phyloP scores from a whole-genome alignment of 30 jellyfish, hydroid and myxozoan species.

The Mastigias papua region DNA sequence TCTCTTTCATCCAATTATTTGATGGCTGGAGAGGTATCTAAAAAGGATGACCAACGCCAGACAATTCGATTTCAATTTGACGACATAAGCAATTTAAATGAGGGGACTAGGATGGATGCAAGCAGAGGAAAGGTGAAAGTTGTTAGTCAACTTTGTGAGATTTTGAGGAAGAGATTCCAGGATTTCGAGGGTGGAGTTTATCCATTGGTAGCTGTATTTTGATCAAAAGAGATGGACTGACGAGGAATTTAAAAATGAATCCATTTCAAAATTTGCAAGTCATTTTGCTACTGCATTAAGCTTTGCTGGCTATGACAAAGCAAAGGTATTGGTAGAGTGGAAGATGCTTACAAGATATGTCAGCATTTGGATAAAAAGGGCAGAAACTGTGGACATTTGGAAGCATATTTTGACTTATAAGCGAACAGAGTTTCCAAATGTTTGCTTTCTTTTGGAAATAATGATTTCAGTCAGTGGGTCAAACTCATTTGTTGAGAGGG shows the following conservation, averaged over 20 bases:
- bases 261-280: constrained; percentile 7
- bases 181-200: constrained; percentile 1
- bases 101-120: constrained; percentile 3
- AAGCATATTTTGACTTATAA: background rate
- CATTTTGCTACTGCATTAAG: constrained; percentile 42
- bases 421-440: constrained; percentile 36
- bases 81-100: constrained; percentile 15
- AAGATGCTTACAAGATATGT: constrained; percentile 18
- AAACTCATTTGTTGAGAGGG: constrained; percentile 51
- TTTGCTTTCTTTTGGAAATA: constrained; percentile 40
- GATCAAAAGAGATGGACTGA: constrained; percentile 32
- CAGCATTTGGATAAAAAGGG: background rate
- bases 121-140: constrained; percentile 38
- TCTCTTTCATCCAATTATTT: background rate
- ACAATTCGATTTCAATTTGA: background rate
- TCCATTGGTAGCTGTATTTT: background rate
- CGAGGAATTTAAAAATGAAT: background rate
- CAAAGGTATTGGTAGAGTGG: constrained; percentile 28
- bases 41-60: constrained; percentile 16
- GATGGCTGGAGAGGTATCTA: constrained; percentile 8
- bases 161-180: constrained; percentile 7
- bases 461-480: constrained; percentile 54
- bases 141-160: background rate
- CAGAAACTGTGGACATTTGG: constrained; percentile 12
- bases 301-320: constrained; percentile 31